phyloP scores from a whole-genome alignment of 64 coral and sea anemone genomes.

The Pachyseris speciosa region DNA sequence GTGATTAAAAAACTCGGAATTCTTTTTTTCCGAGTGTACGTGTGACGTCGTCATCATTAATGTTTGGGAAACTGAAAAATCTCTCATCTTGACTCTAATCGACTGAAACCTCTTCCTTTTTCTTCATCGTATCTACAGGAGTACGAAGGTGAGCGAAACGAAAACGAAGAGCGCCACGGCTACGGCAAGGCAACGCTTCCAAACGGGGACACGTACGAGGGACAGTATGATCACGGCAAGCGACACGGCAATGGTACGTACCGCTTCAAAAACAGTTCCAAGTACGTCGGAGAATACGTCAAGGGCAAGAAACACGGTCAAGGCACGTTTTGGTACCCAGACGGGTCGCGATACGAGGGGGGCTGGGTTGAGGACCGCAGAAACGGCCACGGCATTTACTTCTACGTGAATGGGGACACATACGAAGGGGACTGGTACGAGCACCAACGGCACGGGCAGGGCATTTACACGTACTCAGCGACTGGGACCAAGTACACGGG shows the following conservation, averaged over 20 bases:
- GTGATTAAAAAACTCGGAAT: too few species aligned
- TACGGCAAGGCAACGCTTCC: slow-evolving; percentile 92
- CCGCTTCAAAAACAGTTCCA: slow-evolving; percentile 91
- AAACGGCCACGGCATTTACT: slow-evolving; percentile 94
- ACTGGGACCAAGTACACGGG: slow-evolving; percentile 90
- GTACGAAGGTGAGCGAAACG: slow-evolving; percentile 95
- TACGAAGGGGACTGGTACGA: slow-evolving; percentile 99
- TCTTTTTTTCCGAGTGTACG: too few species aligned
- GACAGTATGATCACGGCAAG: slow-evolving; percentile 93
- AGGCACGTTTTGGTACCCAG: slow-evolving; percentile 98
- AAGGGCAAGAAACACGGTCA: slow-evolving; percentile 91
- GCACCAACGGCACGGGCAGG: slow-evolving; percentile 88
- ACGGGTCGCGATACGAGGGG: slow-evolving; percentile 95
- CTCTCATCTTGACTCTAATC: neutral
- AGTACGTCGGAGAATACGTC: slow-evolving; percentile 87
- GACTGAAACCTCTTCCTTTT: neutral
- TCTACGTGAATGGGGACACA: slow-evolving; percentile 91
- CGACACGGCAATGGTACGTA: slow-evolving; percentile 94
- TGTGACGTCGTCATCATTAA: too few species aligned
- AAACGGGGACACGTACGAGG: slow-evolving; percentile 94
- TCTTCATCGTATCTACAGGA: slow-evolving; percentile 32
- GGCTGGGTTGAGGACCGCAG: slow-evolving; percentile 89
- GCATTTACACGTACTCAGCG: slow-evolving; percentile 82
- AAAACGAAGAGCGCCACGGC: slow-evolving; percentile 89
- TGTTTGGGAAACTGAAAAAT: neutral